These are phyloP conservation scores for Clavelina lepadiformis DNA, from an alignment of 23 tunicate species.

Conservation along the genomic window DNA sequence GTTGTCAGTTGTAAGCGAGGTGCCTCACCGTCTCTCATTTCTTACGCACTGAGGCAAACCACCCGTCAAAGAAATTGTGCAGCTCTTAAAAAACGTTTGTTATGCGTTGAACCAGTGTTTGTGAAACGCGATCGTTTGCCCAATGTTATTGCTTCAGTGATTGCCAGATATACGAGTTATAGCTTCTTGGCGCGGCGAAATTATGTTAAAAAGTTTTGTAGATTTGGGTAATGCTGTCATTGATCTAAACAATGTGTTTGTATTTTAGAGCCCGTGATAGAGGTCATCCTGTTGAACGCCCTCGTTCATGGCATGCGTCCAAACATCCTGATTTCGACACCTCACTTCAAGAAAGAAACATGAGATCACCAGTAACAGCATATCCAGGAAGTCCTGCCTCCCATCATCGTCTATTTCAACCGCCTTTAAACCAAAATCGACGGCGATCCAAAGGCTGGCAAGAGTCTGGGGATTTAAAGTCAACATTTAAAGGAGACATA, in stretches of 20 bases:
- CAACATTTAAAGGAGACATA: slow-evolving; percentile 33
- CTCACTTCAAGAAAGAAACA: slow-evolving; percentile 8
- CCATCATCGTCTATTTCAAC: not conserved
- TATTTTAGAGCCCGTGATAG: slow-evolving; percentile 49
- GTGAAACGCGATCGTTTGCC: too few species aligned
- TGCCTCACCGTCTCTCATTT: too few species aligned
- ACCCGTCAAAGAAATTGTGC: too few species aligned
- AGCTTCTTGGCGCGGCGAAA: too few species aligned
- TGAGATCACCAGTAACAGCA: slow-evolving; percentile 50
- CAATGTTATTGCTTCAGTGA: too few species aligned
- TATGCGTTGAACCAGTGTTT: too few species aligned
- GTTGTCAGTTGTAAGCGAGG: too few species aligned
- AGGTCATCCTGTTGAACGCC: slow-evolving; percentile 48
- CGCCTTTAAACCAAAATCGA: slow-evolving; percentile 1
- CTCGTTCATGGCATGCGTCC: slow-evolving; percentile 86
- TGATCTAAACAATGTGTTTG: not conserved
- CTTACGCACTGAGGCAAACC: too few species aligned
- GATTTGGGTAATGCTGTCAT: too few species aligned
- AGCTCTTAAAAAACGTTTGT: too few species aligned
- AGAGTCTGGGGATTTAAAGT: slow-evolving; percentile 78
- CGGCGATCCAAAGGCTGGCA: slow-evolving; percentile 75
- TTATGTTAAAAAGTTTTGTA: too few species aligned
- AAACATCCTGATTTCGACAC: slow-evolving; percentile 28
- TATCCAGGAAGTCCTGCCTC: slow-evolving; percentile 23
- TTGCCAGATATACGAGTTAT: too few species aligned